phyloP scores from a whole-genome alignment of 1,140 invertebrate genomes.

The Acromyrmex charruanus region DNA sequence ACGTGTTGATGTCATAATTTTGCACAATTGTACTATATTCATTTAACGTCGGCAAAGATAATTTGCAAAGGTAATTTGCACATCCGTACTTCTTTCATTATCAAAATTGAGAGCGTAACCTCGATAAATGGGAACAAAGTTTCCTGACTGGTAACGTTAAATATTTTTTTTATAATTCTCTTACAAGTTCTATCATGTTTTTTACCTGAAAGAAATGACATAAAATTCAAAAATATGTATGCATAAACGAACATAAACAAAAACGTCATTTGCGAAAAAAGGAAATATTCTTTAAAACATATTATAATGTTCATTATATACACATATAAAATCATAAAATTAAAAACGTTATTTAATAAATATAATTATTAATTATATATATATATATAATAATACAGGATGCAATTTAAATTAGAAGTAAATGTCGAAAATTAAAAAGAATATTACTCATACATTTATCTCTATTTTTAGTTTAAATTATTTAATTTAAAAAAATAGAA shows the following conservation, averaged over 20 bases:
- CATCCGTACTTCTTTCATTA: conserved; percentile 2
- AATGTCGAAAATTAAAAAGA: neutral
- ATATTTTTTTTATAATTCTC: neutral
- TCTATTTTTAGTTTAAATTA: neutral
- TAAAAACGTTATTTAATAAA: neutral
- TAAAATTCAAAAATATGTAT: neutral
- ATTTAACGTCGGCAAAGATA: neutral
- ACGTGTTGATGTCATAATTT: conserved; percentile 9
- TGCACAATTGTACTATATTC: neutral
- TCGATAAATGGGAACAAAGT: neutral
- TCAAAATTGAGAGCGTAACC: neutral
- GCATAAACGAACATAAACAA: neutral
- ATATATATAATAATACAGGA: neutral
- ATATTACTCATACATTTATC: neutral
- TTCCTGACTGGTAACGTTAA: neutral
- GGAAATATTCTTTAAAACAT: neutral
- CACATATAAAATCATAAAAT: neutral
- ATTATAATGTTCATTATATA: neutral
- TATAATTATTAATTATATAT: neutral
- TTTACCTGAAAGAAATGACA: neutral
- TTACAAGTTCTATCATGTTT: neutral
- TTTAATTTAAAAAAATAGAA: neutral
- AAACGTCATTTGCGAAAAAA: neutral
- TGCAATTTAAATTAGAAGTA: neutral
- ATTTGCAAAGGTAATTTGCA: conserved; percentile 32